phyloP scores from a whole-genome alignment of 2,113 vertebrate species.

The Halcyon senegalensis region DNA sequence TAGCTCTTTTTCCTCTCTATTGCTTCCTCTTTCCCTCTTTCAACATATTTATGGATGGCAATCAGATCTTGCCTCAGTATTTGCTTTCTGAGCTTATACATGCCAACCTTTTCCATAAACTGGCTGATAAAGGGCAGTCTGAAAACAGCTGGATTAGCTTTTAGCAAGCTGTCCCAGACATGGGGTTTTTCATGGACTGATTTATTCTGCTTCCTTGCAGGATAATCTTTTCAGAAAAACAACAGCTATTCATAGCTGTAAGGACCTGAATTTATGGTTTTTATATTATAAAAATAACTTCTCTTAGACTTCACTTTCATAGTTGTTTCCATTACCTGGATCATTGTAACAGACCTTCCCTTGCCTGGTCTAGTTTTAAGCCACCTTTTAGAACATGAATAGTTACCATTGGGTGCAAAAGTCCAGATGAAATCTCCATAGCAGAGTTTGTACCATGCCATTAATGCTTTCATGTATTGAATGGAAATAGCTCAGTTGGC shows the following conservation, averaged over 20 bases:
- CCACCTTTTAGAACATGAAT: neutral
- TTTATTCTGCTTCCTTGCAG: neutral
- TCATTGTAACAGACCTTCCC: neutral
- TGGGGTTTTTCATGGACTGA: neutral
- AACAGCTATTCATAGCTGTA: neutral
- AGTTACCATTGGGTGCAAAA: neutral
- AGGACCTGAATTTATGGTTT: neutral
- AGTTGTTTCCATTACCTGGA: neutral
- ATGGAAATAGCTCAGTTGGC: neutral
- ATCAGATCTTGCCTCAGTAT: neutral
- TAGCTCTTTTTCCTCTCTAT: neutral
- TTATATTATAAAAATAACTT: neutral
- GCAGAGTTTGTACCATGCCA: neutral
- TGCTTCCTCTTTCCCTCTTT: slow-evolving; percentile 1
- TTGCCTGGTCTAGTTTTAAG: neutral
- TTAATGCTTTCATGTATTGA: neutral
- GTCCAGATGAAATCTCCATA: neutral
- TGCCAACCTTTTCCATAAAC: neutral
- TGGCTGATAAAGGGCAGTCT: neutral
- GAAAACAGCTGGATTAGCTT: neutral
- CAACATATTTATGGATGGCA: neutral
- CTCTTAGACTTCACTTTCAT: neutral
- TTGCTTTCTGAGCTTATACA: neutral
- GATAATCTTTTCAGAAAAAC: neutral
- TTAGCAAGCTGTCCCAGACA: neutral